Conservation (phyloP, 1,140 invertebrate species). For the Aphelenchoides fujianensis region DNA sequence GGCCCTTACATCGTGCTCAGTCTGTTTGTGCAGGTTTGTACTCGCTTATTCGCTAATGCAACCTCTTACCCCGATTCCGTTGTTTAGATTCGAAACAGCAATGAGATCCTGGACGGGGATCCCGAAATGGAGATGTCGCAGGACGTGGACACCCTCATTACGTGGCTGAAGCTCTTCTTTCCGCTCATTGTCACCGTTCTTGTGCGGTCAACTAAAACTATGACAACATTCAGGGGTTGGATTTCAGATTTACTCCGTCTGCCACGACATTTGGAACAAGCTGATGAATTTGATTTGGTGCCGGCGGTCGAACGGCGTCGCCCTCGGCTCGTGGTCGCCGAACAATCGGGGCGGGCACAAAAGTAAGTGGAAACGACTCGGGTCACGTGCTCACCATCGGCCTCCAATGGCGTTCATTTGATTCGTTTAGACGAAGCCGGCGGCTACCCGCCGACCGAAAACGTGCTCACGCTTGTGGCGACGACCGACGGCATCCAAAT, state of each 20-base stretch:
- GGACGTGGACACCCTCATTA: constrained; percentile 37
- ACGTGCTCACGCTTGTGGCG: constrained; percentile 39
- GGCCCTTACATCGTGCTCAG: constrained; percentile 44
- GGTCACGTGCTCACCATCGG: background rate
- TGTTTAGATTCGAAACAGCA: constrained; percentile 34
- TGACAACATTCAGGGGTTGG: background rate
- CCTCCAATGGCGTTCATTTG: background rate
- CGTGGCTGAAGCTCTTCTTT: constrained; percentile 39
- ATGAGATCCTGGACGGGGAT: constrained; percentile 17
- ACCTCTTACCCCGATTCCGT: background rate
- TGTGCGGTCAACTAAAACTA: no score
- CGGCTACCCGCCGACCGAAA: constrained; percentile 27
- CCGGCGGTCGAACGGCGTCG: constrained; percentile 27
- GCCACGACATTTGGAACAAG: constrained; percentile 44
- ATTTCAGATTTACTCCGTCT: constrained; percentile 32
- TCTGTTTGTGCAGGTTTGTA: constrained; percentile 44
- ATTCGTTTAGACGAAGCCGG: background rate
- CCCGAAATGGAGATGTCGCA: constrained; percentile 28
- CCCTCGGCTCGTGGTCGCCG: constrained; percentile 15
- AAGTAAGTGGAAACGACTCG: no score
- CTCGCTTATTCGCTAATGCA: background rate
- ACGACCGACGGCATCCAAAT: constrained; percentile 38
- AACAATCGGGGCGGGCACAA: background rate
- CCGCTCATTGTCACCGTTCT: constrained; percentile 42
- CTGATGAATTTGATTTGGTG: constrained; percentile 41